Evolutionary conservation across 2,797 vertebrate genomes (phyloP).

Genomic region (Chaetodon trifasciatus): DNA sequence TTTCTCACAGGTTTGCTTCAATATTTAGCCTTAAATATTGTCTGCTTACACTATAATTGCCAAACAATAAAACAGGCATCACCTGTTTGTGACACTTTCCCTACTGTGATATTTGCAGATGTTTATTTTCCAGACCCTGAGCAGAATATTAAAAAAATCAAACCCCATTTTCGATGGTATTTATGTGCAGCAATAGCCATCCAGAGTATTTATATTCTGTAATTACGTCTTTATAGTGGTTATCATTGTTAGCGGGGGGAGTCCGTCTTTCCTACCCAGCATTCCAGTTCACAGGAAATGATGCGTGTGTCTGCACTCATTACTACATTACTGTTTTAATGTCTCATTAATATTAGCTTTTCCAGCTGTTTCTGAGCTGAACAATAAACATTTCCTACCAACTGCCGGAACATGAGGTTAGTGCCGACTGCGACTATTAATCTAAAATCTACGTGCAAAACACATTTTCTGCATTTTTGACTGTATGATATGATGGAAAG

Average conservation of each 20-base stretch:
- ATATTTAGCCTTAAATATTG: neutral
- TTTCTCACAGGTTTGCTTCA: neutral
- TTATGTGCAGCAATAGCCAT: neutral
- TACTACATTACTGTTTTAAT: neutral
- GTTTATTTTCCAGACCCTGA: neutral
- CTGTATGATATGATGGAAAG: neutral
- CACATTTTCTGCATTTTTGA: neutral
- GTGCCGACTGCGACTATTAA: neutral
- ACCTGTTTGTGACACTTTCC: neutral
- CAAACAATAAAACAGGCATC: neutral
- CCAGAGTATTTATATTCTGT: neutral
- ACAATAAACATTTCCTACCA: neutral
- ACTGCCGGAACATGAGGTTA: neutral
- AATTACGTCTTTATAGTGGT: neutral
- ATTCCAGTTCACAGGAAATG: neutral
- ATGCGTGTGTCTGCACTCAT: neutral
- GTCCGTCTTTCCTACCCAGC: neutral
- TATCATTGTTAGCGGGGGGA: neutral
- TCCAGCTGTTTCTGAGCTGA: neutral
- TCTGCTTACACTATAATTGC: neutral
- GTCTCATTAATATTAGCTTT: neutral
- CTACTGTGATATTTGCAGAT: neutral
- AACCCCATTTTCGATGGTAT: too few relatives aligned
- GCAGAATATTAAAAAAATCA: neutral
- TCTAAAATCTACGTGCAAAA: constrained; percentile 7